Conservation (phyloP, 1,140 invertebrate species). For the Epicauta chinensis region DNA sequence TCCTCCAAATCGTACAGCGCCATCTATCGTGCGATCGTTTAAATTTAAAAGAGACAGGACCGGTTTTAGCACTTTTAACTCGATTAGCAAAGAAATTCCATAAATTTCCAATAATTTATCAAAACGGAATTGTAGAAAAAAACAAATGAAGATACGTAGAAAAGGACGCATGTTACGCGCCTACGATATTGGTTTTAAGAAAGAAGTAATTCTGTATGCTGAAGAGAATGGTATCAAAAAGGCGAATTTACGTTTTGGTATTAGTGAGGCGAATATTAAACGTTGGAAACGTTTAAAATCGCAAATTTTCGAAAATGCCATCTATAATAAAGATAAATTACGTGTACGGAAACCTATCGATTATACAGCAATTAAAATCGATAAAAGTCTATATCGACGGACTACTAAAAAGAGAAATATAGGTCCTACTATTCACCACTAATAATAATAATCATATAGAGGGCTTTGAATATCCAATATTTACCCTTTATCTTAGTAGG, state of each 20-base stretch:
- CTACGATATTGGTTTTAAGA: constrained; percentile 33
- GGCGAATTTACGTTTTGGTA: constrained; percentile 28
- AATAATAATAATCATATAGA: too few species aligned
- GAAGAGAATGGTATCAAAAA: constrained; percentile 29
- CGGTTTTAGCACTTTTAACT: too few species aligned
- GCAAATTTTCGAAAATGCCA: constrained; percentile 21
- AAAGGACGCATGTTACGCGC: neutral
- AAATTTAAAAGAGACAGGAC: too few species aligned
- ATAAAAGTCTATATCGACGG: constrained; percentile 2
- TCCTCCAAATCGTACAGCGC: too few species aligned
- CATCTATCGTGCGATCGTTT: too few species aligned
- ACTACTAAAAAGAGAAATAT: neutral
- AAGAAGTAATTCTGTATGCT: constrained; percentile 31
- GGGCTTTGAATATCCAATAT: too few species aligned
- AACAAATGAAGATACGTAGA: neutral
- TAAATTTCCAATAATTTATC: too few species aligned
- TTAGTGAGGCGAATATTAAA: constrained; percentile 31
- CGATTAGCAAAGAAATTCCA: too few species aligned
- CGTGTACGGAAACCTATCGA: constrained; percentile 3
- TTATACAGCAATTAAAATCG: constrained; percentile 3
- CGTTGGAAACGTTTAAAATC: constrained; percentile 29
- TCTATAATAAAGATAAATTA: constrained; percentile 4
- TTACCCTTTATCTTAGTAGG: too few species aligned
- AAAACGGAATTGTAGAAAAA: too few species aligned
- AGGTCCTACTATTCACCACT: too few species aligned